These are phyloP conservation scores for Plagiodera versicolora DNA, from an alignment of 2,888 invertebrate genomes.

Conservation along the genomic window DNA sequence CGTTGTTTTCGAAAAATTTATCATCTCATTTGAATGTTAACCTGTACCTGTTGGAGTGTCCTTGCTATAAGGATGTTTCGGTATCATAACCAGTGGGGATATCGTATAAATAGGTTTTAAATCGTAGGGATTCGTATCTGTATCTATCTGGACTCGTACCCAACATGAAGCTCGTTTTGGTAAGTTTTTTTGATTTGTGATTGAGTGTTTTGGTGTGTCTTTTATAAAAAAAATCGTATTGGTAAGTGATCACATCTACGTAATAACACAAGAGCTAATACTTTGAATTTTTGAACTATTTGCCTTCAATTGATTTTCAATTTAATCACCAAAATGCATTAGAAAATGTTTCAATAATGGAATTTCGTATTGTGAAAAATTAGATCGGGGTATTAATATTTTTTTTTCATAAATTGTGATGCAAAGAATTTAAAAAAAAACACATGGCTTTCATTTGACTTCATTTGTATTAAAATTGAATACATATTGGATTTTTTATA, in stretches of 20 bases:
- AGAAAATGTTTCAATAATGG: too few relatives aligned
- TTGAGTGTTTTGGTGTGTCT: conserved; percentile 10
- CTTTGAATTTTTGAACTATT: too few relatives aligned
- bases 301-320: too few relatives aligned
- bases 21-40: conserved; percentile 27
- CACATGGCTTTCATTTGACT: too few relatives aligned
- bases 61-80: conserved; percentile 51
- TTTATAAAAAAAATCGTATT: neutral
- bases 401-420: too few relatives aligned
- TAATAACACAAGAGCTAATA: neutral
- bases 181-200: conserved; percentile 39
- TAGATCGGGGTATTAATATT: too few relatives aligned
- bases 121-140: conserved; percentile 21
- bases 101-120: conserved; percentile 42
- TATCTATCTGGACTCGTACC: conserved; percentile 20
- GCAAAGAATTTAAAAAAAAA: too few relatives aligned
- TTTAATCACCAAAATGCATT: too few relatives aligned
- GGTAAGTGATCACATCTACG: neutral
- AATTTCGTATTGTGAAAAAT: too few relatives aligned
- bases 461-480: too few relatives aligned
- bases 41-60: conserved; percentile 43
- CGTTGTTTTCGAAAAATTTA: conserved; percentile 10
- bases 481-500: too few relatives aligned
- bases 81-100: conserved; percentile 41
- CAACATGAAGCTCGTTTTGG: conserved; percentile 45